Base-by-base conservation (phyloP, 2,113 vertebrate genomes). In the Phrynosoma blainvillii region DNA sequence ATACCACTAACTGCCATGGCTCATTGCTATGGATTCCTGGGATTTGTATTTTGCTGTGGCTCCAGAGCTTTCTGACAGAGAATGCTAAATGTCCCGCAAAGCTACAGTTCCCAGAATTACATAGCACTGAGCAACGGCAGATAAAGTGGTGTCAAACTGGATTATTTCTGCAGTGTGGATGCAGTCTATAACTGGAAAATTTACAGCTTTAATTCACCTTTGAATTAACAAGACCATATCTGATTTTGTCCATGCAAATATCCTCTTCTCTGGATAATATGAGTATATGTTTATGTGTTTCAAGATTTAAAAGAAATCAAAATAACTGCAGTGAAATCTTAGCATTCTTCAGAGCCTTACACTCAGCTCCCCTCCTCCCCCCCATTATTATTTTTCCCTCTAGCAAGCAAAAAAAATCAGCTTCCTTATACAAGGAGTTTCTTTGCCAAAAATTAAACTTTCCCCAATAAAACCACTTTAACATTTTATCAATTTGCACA, bases 371-470 rank as follows among this genome's bases (percentile, higher is more conserved):
- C 18, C 30, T 23, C 47, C n/a, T 32, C 18, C 30, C 20, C 47
- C n/a, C n/a, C 56, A 74, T 54, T 73, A 73, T 32, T 73, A 21
- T 71, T 27, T 73, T 36, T 23, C 32, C 65, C 70, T 74, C 30
- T 32, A 84, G 68, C 47, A 84, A 32, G 82, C 47, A 21, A 73
- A 83, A 47, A 47, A 47, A 12, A 21, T 56, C 9, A 25, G 12
- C 40, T 74, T 84, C 30, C n/a, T 74, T 84, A 56, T 32, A 25
- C 18, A 74, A 84, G 42, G n/a, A 68, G 10, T 74, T 84, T 84
- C 68, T 74, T 56, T 32, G 82, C 68, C 70, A 84, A 84, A 56
- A 32, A 84, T 73, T 74, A 84, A 56, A 74, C 18, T 56, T 84
- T 74, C 70, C 32, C 42, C n/a, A 36, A 70, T 54, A 73, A 74